Conservation (phyloP, 1,140 invertebrate species). For the Drosophila bocqueti region DNA sequence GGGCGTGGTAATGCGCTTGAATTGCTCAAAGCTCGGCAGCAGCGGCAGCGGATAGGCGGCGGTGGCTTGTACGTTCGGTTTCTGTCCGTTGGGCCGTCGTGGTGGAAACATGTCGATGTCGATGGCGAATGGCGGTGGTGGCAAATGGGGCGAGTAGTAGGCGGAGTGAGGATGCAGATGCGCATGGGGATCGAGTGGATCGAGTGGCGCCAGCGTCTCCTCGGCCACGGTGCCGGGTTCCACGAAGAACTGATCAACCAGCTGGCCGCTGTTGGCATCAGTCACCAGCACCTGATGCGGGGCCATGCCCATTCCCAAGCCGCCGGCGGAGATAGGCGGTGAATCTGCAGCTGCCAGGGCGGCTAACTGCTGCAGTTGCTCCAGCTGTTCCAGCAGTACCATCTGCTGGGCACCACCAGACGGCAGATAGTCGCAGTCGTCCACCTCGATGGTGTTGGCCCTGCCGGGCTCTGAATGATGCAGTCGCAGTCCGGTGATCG, state of each 20-base stretch:
- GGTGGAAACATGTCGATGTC: slow-evolving; percentile 43
- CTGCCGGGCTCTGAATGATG: slow-evolving; percentile 66
- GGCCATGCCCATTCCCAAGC: slow-evolving; percentile 53
- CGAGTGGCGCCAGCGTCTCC: slow-evolving; percentile 45
- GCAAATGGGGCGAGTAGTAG: slow-evolving; percentile 65
- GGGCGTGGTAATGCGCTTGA: slow-evolving; percentile 79
- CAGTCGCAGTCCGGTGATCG: slow-evolving; percentile 59
- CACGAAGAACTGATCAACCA: slow-evolving; percentile 77
- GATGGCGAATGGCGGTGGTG: slow-evolving; percentile 41
- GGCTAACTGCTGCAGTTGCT: slow-evolving; percentile 77
- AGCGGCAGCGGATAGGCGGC: slow-evolving; percentile 57
- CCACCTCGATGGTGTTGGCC: slow-evolving; percentile 83
- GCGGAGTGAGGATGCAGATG: slow-evolving; percentile 70
- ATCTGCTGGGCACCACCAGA: slow-evolving; percentile 66
- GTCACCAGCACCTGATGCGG: slow-evolving; percentile 70
- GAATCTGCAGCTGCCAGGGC: slow-evolving; percentile 77
- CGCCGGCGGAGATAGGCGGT: slow-evolving; percentile 65
- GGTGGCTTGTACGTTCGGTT: slow-evolving; percentile 60
- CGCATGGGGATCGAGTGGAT: slow-evolving; percentile 62
- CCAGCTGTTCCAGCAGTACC: slow-evolving; percentile 76
- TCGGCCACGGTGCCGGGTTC: slow-evolving; percentile 69
- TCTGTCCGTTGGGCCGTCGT: slow-evolving; percentile 65
- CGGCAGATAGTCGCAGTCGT: slow-evolving; percentile 78
- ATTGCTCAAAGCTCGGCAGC: slow-evolving; percentile 76
- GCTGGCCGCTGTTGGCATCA: slow-evolving; percentile 67